These are phyloP conservation scores for Dicentrarchus labrax DNA, from an alignment of 2,113 vertebrate species.

Conservation along the genomic window DNA sequence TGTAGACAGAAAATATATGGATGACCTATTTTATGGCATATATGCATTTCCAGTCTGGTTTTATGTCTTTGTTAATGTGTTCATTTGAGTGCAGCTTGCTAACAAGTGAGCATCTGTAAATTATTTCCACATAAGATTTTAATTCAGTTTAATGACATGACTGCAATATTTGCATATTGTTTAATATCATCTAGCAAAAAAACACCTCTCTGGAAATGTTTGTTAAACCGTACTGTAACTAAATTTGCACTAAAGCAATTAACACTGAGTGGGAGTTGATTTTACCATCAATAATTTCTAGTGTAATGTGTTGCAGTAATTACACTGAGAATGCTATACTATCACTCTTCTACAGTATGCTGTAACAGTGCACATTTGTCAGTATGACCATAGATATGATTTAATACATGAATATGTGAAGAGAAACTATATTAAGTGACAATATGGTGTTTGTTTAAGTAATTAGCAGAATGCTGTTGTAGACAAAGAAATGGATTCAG, in stretches of 20 bases:
- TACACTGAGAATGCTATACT: constrained; percentile 36
- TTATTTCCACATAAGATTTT: background rate
- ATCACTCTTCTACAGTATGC: constrained; percentile 25
- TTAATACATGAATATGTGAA: constrained; percentile 14
- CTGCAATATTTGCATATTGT: constrained; percentile 38
- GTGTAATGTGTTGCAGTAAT: constrained; percentile 36
- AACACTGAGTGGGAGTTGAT: constrained; percentile 1
- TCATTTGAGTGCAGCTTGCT: constrained; percentile 21
- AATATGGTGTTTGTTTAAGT: constrained; percentile 10
- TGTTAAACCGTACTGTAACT: constrained; percentile 21
- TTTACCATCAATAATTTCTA: constrained; percentile 11
- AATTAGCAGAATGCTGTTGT: constrained; percentile 17
- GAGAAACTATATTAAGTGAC: constrained; percentile 27
- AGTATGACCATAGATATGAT: background rate
- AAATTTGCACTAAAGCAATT: constrained; percentile 52
- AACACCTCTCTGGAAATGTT: background rate
- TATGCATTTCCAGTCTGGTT: constrained; percentile 33
- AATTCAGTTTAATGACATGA: constrained; percentile 21
- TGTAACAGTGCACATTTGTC: constrained; percentile 39
- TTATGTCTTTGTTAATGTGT: background rate
- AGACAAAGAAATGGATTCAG: constrained; percentile 5
- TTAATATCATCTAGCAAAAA: constrained; percentile 21
- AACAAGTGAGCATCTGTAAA: constrained; percentile 6
- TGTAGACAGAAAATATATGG: constrained; percentile 31
- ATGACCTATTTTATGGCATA: constrained; percentile 32